phyloP scores from a whole-genome alignment of 2,888 invertebrate genomes.

The Polyploca ridens region DNA sequence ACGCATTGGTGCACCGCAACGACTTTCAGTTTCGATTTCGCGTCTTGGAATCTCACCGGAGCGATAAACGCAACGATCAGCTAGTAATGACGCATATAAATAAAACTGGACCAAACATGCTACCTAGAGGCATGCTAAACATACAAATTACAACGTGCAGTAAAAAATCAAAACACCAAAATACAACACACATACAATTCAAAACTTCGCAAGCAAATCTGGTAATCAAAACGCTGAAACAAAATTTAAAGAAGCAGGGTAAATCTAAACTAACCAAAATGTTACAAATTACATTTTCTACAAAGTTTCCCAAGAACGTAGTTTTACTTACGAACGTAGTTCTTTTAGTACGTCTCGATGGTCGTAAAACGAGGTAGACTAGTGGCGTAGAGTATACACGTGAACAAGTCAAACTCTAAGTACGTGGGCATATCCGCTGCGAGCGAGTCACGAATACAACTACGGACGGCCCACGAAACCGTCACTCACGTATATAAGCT shows the following conservation, averaged over 20 bases:
- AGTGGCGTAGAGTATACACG: background rate
- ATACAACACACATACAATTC: background rate
- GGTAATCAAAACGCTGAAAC: too few relatives aligned
- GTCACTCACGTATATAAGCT: constrained; percentile 25
- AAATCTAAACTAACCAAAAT: too few relatives aligned
- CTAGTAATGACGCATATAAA: constrained; percentile 70
- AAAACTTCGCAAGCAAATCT: too few relatives aligned
- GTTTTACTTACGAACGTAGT: too few relatives aligned
- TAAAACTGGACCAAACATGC: background rate
- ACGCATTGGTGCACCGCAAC: constrained; percentile 44
- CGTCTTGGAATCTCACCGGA: constrained; percentile 76
- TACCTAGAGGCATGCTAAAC: constrained; percentile 3
- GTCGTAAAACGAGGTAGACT: background rate
- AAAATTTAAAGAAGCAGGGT: too few relatives aligned
- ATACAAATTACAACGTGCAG: background rate
- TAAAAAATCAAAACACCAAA: background rate
- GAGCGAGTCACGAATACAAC: constrained; percentile 21
- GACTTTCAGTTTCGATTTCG: constrained; percentile 69
- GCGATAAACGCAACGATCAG: constrained; percentile 64
- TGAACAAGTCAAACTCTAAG: constrained; percentile 10
- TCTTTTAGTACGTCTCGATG: too few relatives aligned
- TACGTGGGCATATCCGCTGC: constrained; percentile 34
- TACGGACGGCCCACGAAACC: constrained; percentile 29
- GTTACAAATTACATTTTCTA: background rate
- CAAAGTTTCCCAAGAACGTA: background rate